phyloP scores from a whole-genome alignment of 2,888 invertebrate species.

The Lamellibrachia columna region DNA sequence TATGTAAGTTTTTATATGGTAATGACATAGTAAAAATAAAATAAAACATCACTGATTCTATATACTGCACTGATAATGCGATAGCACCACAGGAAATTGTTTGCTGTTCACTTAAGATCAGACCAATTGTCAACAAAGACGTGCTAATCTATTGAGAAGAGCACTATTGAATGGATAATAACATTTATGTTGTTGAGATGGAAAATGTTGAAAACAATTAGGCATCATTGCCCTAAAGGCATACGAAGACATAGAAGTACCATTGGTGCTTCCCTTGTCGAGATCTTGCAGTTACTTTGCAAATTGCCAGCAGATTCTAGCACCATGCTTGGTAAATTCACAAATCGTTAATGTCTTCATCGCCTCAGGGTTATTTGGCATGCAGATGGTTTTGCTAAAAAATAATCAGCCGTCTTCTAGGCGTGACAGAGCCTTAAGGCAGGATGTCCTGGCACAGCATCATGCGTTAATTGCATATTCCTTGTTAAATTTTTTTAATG shows the following conservation, averaged over 20 bases:
- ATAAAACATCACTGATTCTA: too few relatives aligned
- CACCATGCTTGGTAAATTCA: background rate
- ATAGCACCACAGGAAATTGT: background rate
- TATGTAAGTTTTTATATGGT: background rate
- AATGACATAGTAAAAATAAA: background rate
- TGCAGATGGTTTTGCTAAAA: constrained; percentile 9
- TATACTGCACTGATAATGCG: too few relatives aligned
- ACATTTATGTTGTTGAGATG: background rate
- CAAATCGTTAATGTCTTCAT: background rate
- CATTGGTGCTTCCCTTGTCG: background rate
- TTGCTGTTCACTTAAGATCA: background rate
- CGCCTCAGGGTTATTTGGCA: background rate
- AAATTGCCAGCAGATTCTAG: background rate
- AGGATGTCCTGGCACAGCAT: background rate
- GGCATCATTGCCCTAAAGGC: background rate
- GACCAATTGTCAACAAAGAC: background rate
- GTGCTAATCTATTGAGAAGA: background rate
- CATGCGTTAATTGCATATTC: background rate
- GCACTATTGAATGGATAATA: background rate
- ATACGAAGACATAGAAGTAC: background rate
- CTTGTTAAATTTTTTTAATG: background rate
- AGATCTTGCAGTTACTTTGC: background rate
- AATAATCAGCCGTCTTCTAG: background rate
- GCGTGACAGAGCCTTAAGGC: background rate
- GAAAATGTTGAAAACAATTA: background rate